Base-by-base conservation (phyloP, 2,888 invertebrate genomes). In the Mimumesa dahlbomi region DNA sequence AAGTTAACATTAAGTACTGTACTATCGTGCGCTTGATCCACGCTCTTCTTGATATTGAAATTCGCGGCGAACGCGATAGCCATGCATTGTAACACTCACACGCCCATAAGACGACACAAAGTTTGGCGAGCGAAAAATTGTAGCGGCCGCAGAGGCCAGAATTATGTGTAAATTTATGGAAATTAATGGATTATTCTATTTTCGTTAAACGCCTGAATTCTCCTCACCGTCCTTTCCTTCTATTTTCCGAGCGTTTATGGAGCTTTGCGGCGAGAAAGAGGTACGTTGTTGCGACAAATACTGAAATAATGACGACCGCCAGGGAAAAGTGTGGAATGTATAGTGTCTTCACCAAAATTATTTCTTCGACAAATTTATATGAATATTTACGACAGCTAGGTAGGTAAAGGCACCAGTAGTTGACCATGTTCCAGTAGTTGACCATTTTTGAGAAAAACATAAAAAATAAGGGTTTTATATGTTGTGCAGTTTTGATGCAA, bases 161-260 rank as follows among this genome's bases (percentile, higher is more conserved):
- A 68, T 68, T 68, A 68, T 68, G 63, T 71, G 71, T 63, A 72
- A 69, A 72, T 69, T 68, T 63, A 72, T 72, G 71, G 46, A 72
- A 72, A 72, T 72, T 69, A 64, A 72, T 72, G 69, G 63, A 72
- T 69, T 72, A 72, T 72, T 72, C 71, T 72, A 72, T 63, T 72
- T 69, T 69, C 49, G 71, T 59, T 72, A 63, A 72, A 69, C 69
- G 58, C 34, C 50, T 63, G 62, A 68, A 68, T 68, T 57, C 58
- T 36, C 25, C 43, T 43, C 25, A 14, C 11, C 38, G 29, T 25
- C 36, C 56, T 57, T 52, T 34, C 53, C 58, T 63, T 45, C 68
- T 63, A 63, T 68, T 68, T 71, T 68, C 58, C 57, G 52, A n/a
- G 22, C 62, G 57, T 68, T 68, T 68, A 68, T 48, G 46, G 68